Base-by-base conservation (phyloP, 2,888 invertebrate species). In the Erannis defoliaria region DNA sequence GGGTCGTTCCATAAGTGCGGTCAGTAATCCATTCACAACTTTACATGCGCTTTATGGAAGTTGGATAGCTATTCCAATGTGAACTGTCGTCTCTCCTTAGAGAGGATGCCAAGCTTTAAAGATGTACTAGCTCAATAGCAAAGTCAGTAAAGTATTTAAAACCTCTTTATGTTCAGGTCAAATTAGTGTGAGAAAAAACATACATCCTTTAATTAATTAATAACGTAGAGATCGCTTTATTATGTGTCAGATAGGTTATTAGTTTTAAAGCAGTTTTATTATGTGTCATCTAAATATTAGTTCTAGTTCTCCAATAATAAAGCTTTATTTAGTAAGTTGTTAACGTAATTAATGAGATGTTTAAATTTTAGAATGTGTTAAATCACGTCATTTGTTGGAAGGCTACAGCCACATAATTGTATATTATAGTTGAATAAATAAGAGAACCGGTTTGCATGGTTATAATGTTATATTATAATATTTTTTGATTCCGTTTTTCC, bases 261-360 rank as follows among this genome's bases (percentile, higher is more conserved):
- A 66, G 55, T 49, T 66, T 38, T 31, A 38, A 67, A 67, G 63
- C 55, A 57, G 55, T 64, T 65, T 67, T 67, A 45, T 29, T 26
- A 45, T 16, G 29, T 29, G 68, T 66, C 67, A 70, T 70, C 49
- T 43, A 43, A 61, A 55, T 50, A 35, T 61, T 50, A 26, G 43
- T 42, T 40, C 49, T 46, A 51, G 29, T 26, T 48, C 35, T 42
- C 14, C 5, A 33, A 55, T 35, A 57, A 54, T 62, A 57, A 48
- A 55, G 40, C 53, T 50, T 60, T 63, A 76, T 63, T 73, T 71
- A 73, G 74, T 74, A 72, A 66, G 70, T 68, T 71, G 69, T 80
- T 76, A 75, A 64, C 64, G 73, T 78, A 81, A 81, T 81, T 77
- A 79, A 82, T 80, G 48, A 73, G 75, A 74, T 73, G 45, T 49